Evolutionary conservation across 2,797 vertebrate species (phyloP).

Genomic region (Paratrypauchen microcephalus): DNA sequence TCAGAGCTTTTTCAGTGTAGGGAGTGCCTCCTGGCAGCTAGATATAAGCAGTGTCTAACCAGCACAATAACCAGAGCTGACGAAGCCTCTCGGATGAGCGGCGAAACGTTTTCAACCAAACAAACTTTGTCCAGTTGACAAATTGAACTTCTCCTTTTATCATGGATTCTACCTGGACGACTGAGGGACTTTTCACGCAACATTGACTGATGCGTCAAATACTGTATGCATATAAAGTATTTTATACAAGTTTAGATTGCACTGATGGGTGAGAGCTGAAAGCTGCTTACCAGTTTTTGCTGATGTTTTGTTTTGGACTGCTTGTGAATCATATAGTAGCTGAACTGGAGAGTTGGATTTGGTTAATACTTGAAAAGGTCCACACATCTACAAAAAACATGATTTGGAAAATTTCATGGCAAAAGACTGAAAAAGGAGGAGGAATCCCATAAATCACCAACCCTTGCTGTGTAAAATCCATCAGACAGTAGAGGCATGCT

Average conservation of each 20-base stretch:
- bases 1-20: too few relatives aligned
- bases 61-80: too few relatives aligned
- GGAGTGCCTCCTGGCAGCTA: too few relatives aligned
- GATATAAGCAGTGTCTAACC: too few relatives aligned
- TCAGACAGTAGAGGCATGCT: conserved; percentile 41
- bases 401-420: conserved; percentile 73
- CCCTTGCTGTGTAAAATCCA: conserved; percentile 68
- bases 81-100: too few relatives aligned
- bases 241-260: neutral
- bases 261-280: neutral
- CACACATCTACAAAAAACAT: conserved; percentile 62
- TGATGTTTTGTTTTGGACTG: neutral
- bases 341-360: conserved; percentile 32
- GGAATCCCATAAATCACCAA: conserved; percentile 50
- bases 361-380: conserved; percentile 35
- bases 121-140: too few relatives aligned
- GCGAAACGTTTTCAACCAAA: too few relatives aligned
- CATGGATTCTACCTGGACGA: too few relatives aligned
- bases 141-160: too few relatives aligned
- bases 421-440: conserved; percentile 38
- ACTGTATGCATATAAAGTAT: too few relatives aligned
- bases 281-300: neutral
- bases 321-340: neutral
- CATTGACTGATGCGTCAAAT: too few relatives aligned
- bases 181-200: too few relatives aligned